A percentile compares a stretch with the other conserved stretches of the same genome.
phyloP scores from a whole-genome alignment of 2,797 vertebrate species.

The Diglossa cyanea region DNA sequence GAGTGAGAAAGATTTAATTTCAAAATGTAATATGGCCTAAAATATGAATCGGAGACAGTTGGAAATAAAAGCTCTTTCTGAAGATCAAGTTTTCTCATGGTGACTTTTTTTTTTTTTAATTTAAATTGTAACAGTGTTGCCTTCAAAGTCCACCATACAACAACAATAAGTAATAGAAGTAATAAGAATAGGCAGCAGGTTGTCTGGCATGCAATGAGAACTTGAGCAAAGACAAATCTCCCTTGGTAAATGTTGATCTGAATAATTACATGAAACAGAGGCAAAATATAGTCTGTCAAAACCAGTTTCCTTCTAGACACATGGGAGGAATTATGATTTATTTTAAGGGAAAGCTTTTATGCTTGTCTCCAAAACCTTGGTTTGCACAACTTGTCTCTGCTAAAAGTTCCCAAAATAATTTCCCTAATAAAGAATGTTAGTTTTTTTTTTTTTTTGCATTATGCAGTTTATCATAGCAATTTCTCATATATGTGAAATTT shows the following conservation, averaged over 20 bases:
- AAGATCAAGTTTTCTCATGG: not conserved
- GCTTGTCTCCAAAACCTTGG: not conserved
- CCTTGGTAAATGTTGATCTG: conserved; percentile 53
- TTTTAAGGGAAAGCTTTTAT: conserved; percentile 49
- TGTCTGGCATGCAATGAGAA: conserved; percentile 4
- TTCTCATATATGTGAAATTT: not conserved
- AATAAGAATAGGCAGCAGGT: not conserved
- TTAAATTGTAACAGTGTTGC: not conserved
- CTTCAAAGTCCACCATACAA: not conserved
- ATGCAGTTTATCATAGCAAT: not conserved
- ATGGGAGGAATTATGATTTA: conserved; percentile 37
- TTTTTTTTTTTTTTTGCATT: not conserved
- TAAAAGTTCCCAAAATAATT: not conserved
- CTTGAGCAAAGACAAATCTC: not conserved
- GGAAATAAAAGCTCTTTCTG: not conserved
- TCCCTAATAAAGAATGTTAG: not conserved
- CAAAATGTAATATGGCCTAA: not conserved
- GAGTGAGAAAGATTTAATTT: not conserved
- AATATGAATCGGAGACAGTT: not conserved
- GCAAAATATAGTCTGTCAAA: conserved; percentile 63
- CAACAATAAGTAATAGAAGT: not conserved
- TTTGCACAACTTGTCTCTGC: conserved; percentile 14
- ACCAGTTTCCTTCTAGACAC: conserved; percentile 37
- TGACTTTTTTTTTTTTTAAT: not conserved
- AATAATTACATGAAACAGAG: conserved; percentile 66